Base-by-base conservation (phyloP, 2,113 vertebrate species). In the Ginglymostoma cirratum region DNA sequence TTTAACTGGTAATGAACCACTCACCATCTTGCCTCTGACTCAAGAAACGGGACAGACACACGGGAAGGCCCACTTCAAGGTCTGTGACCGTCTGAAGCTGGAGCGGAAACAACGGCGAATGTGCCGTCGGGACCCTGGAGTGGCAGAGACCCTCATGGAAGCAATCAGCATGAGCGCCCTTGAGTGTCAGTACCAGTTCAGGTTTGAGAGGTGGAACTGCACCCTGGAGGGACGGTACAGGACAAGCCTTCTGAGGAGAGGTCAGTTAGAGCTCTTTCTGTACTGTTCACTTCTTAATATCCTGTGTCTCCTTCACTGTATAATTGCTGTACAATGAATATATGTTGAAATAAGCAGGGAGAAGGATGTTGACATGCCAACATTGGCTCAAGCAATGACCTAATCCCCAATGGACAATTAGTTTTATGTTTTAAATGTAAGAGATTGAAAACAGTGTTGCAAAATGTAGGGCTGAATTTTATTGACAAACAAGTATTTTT, bases 171-270 rank as follows among this genome's bases (percentile, higher is more conserved):
- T 99, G 98, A 99, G 99, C 0, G 99, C 99, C 0, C 96, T 98
- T 1, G 99, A 99, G 97, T 99, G 99, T 97, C 99, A 99, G 97
- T 99, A 99, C 97, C 99, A 99, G 97, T 99, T 99, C 96, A 98
- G 98, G 96, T 99, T 99, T 0, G 99, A 99, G 97, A 98, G 99
- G 96, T 99, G 99, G 99, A 99, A 99, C 97, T 99, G 99, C 97
- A 99, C 98, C 96, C 97, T 99, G 0, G 99, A 99, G 97, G 99
- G 99, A 52, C 98, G 98, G 83, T 98, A 99, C 97, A 96, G 99
- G 45, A 98, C 98, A 97, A 99, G 98, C 96, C 98, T 99, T 96
- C 97, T 99, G 5, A 99, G 99, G 97, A 98, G 99, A 98, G 98
- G 99, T 99, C 66, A 96, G 97, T 0, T 6, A 1, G 0, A 6